Conservation (phyloP, 2,888 invertebrate genomes). For the Temnothorax rugatulus region DNA sequence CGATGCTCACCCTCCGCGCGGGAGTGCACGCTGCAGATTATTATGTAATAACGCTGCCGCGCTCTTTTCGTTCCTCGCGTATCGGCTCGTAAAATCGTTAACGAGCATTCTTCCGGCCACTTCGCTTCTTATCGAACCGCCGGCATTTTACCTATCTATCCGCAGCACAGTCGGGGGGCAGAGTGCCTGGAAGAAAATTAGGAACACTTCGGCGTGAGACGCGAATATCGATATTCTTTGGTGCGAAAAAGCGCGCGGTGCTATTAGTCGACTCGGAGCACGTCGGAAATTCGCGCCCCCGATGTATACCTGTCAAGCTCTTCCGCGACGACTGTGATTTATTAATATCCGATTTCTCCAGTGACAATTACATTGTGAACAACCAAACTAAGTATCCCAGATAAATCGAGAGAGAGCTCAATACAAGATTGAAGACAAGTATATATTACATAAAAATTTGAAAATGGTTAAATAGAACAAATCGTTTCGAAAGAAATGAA, state of each 20-base stretch:
- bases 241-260: conserved; percentile 16
- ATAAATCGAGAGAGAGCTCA: conserved; percentile 5
- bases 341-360: conserved; percentile 40
- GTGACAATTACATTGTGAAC: conserved; percentile 1
- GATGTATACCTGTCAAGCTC: conserved; percentile 6
- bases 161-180: neutral
- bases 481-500: neutral
- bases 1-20: neutral
- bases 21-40: conserved; percentile 67
- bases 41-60: conserved; percentile 69
- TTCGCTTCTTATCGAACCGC: conserved; percentile 41
- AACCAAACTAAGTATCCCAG: neutral
- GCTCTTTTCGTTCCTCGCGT: conserved; percentile 60
- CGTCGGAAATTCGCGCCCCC: conserved; percentile 16
- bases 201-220: conserved; percentile 24
- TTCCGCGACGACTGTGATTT: conserved; percentile 17
- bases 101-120: conserved; percentile 52
- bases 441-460: neutral
- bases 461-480: neutral
- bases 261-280: conserved; percentile 38
- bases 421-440: neutral
- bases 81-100: conserved; percentile 67
- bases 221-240: conserved; percentile 48
- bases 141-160: conserved; percentile 36
- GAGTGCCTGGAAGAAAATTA: conserved; percentile 38